These are phyloP conservation scores for Microplitis manilae DNA, from an alignment of 2,888 invertebrate species.

Conservation along the genomic window DNA sequence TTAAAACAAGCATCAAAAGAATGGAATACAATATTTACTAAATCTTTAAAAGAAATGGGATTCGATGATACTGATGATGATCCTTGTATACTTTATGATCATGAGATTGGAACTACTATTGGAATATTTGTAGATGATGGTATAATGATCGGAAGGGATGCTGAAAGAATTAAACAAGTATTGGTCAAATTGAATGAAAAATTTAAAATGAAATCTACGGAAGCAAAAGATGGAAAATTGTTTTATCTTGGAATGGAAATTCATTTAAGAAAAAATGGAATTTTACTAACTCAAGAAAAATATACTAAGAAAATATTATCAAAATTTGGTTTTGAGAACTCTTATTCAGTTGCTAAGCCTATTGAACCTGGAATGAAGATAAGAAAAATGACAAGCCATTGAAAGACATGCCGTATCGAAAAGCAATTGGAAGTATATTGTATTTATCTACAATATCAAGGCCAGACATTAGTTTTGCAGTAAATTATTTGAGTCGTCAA, in stretches of 20 bases:
- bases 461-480: slow-evolving; percentile 58
- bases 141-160: slow-evolving; percentile 46
- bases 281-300: slow-evolving; percentile 55
- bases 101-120: slow-evolving; percentile 48
- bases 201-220: slow-evolving; percentile 49
- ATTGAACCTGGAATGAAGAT: slow-evolving; percentile 56
- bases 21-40: slow-evolving; percentile 55
- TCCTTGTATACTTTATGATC: slow-evolving; percentile 56
- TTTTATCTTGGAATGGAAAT: slow-evolving; percentile 56
- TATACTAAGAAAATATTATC: slow-evolving; percentile 54
- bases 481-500: slow-evolving; percentile 53
- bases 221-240: slow-evolving; percentile 29
- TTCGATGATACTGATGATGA: slow-evolving; percentile 56
- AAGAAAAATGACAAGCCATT: slow-evolving; percentile 47
- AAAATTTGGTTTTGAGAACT: slow-evolving; percentile 30
- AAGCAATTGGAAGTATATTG: slow-evolving; percentile 51
- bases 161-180: slow-evolving; percentile 45
- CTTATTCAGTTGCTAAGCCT: slow-evolving; percentile 50
- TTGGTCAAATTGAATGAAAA: slow-evolving; percentile 41
- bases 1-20: slow-evolving; percentile 58
- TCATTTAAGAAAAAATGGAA: slow-evolving; percentile 45
- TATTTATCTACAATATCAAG: slow-evolving; percentile 54
- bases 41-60: slow-evolving; percentile 48
- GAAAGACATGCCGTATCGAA: slow-evolving; percentile 45
- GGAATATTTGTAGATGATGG: slow-evolving; percentile 55